Percentiles rank a stretch among this genome's conserved stretches.
These are phyloP conservation scores for Nymphalis urticae DNA, from an alignment of 2,888 invertebrate species.

Conservation along the genomic window DNA sequence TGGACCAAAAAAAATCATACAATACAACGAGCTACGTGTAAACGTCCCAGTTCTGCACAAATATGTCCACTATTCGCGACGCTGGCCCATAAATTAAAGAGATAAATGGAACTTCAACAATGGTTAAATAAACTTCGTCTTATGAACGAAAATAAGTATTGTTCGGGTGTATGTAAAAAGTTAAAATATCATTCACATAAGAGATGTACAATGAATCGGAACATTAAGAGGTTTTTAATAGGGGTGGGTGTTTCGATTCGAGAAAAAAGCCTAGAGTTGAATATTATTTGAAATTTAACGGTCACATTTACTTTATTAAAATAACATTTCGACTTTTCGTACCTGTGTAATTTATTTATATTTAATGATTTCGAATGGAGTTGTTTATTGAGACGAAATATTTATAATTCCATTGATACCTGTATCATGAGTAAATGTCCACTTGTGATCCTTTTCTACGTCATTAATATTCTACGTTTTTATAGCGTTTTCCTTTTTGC, in stretches of 20 bases:
- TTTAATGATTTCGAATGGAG: constrained; percentile 7
- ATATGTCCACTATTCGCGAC: constrained; percentile 73
- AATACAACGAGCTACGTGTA: constrained; percentile 48
- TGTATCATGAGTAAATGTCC: background rate
- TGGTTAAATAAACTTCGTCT: constrained; percentile 77
- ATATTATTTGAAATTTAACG: constrained; percentile 57
- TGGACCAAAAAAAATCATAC: constrained; percentile 44
- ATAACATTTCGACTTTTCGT: constrained; percentile 16
- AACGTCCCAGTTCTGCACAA: constrained; percentile 59
- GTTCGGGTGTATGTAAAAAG: constrained; percentile 59
- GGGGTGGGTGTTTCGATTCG: constrained; percentile 52
- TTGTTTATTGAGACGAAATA: constrained; percentile 1
- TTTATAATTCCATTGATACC: background rate
- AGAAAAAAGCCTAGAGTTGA: constrained; percentile 60
- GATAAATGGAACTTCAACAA: constrained; percentile 79
- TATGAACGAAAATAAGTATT: constrained; percentile 65
- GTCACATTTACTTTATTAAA: constrained; percentile 45
- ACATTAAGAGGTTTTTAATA: constrained; percentile 65
- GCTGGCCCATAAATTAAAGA: constrained; percentile 77
- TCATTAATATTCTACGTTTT: background rate
- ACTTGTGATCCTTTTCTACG: background rate
- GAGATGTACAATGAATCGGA: constrained; percentile 59
- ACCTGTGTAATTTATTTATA: constrained; percentile 16
- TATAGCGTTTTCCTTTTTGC: too few species aligned
- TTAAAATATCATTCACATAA: constrained; percentile 64